phyloP scores from a whole-genome alignment of 2,888 invertebrate species.

The Villa cingulata region DNA sequence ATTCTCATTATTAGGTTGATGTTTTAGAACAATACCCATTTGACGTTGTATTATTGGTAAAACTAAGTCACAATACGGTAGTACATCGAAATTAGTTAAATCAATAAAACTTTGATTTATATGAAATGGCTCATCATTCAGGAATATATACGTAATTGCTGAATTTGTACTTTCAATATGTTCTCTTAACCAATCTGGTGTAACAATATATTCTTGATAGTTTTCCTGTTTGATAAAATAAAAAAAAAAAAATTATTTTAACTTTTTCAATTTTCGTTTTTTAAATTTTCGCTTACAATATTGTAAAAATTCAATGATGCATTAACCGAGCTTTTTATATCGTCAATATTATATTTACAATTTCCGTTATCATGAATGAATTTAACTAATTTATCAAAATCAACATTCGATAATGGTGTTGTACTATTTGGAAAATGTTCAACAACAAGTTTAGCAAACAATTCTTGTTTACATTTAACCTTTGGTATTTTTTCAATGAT shows the following conservation, averaged over 20 bases:
- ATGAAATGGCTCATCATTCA: background rate
- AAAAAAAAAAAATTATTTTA: no score
- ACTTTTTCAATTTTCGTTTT: no score
- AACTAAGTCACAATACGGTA: slow-evolving; percentile 6
- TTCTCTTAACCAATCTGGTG: slow-evolving; percentile 9
- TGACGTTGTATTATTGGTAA: slow-evolving; percentile 7
- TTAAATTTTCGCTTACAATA: slow-evolving; percentile 4
- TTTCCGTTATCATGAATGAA: slow-evolving; percentile 6
- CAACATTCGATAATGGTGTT: background rate
- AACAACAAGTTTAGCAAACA: slow-evolving; percentile 3
- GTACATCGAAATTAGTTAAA: slow-evolving; percentile 5
- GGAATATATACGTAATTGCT: slow-evolving; percentile 2
- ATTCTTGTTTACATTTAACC: background rate
- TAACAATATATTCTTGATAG: background rate
- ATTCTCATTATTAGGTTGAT: background rate
- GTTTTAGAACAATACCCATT: slow-evolving; percentile 7
- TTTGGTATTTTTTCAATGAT: background rate
- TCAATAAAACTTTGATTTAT: slow-evolving; percentile 10
- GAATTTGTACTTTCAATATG: slow-evolving; percentile 7
- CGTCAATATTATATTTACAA: background rate
- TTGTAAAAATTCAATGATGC: slow-evolving; percentile 4
- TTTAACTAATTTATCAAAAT: background rate
- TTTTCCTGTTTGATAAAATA: slow-evolving; percentile 3
- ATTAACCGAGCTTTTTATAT: background rate
- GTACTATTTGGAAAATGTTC: slow-evolving; percentile 5